phyloP scores from a whole-genome alignment of 2,797 vertebrate species.

The Rhynchonycteris naso region DNA sequence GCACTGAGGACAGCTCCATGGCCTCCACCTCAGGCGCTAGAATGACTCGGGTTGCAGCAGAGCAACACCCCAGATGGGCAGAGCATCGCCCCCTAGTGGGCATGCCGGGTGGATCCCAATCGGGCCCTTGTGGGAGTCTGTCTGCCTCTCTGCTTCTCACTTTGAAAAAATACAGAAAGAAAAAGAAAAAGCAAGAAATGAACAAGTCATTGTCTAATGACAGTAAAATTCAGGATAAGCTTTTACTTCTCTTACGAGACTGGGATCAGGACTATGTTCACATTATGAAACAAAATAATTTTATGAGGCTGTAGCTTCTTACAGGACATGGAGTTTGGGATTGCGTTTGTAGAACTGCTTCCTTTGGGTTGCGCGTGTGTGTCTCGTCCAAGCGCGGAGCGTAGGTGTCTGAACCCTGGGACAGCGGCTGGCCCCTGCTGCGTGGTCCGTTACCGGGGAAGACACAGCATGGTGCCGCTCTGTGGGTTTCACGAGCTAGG shows the following conservation, averaged over 20 bases:
- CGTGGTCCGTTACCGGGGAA: rapidly evolving
- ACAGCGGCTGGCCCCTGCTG: neutral
- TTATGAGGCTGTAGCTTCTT: neutral
- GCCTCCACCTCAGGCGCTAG: too few species aligned
- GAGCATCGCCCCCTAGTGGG: too few species aligned
- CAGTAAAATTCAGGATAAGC: neutral
- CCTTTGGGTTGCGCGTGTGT: neutral
- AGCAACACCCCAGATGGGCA: too few species aligned
- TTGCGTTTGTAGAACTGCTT: neutral
- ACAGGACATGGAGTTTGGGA: neutral
- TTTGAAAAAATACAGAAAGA: too few species aligned
- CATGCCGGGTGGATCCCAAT: too few species aligned
- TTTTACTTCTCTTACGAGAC: neutral
- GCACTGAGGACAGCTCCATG: too few species aligned
- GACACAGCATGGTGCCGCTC: neutral
- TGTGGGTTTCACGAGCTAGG: neutral
- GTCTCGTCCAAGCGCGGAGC: neutral
- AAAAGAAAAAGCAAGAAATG: neutral
- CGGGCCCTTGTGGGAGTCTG: too few species aligned
- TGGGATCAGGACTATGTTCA: neutral
- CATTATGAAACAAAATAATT: neutral
- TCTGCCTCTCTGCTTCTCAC: too few species aligned
- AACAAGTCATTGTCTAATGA: neutral
- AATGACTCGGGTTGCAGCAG: too few species aligned
- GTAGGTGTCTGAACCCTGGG: rapidly evolving